Conservation (phyloP, 2,888 invertebrate genomes). For the Mythimna vitellina region DNA sequence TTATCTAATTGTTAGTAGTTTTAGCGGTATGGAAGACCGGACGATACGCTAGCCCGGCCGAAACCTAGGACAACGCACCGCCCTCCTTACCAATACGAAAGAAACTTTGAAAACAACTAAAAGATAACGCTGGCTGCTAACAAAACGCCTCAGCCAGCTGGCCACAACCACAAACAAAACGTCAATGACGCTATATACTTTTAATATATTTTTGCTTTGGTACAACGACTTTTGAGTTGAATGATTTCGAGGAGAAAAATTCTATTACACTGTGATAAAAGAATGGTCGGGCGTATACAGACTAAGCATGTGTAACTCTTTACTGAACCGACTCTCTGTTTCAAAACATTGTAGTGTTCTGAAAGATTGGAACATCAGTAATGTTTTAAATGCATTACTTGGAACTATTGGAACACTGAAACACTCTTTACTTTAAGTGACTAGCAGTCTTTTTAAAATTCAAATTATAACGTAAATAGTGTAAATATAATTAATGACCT, state of each 20-base stretch:
- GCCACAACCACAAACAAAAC: slow-evolving; percentile 74
- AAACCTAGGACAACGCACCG: slow-evolving; percentile 91
- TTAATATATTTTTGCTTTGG: not conserved
- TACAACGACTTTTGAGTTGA: slow-evolving; percentile 12
- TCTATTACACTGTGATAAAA: too few species aligned
- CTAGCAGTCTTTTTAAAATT: too few species aligned
- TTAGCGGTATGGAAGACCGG: slow-evolving; percentile 75
- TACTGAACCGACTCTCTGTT: too few species aligned
- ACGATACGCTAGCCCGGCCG: slow-evolving; percentile 90
- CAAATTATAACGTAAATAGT: too few species aligned
- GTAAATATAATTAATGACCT: too few species aligned
- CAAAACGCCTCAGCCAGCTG: slow-evolving; percentile 77
- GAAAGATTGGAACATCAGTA: too few species aligned
- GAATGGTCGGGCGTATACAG: too few species aligned
- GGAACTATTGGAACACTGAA: too few species aligned
- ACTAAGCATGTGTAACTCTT: too few species aligned
- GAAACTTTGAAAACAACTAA: slow-evolving; percentile 83
- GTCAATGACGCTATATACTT: slow-evolving; percentile 21
- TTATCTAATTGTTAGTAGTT: slow-evolving; percentile 61
- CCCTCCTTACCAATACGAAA: slow-evolving; percentile 83
- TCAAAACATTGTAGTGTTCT: too few species aligned
- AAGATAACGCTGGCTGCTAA: slow-evolving; percentile 74
- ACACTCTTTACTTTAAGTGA: too few species aligned
- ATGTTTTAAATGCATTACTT: too few species aligned
- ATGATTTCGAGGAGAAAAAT: not conserved